Conservation (phyloP, 2,797 vertebrate genomes). For the Australoheros facetus region DNA sequence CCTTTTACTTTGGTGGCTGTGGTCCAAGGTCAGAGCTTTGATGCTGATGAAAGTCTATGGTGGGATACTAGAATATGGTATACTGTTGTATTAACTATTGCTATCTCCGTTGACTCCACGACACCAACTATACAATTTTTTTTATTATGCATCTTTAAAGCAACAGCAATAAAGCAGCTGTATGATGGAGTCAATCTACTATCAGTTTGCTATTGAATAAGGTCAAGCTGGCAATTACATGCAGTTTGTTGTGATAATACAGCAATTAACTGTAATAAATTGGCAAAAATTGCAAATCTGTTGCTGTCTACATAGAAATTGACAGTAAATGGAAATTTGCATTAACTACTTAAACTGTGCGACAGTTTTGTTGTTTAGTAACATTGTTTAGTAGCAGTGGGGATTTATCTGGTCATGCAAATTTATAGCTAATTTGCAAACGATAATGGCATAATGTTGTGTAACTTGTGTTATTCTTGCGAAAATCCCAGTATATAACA, state of each 20-base stretch:
- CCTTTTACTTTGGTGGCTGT: constrained; percentile 47
- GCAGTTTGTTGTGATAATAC: background rate
- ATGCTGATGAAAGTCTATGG: constrained; percentile 39
- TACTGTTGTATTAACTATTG: background rate
- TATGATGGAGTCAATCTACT: background rate
- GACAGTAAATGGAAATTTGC: too few species aligned
- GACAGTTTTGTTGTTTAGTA: background rate
- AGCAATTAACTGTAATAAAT: background rate
- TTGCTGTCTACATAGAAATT: background rate
- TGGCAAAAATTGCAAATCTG: background rate
- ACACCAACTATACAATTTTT: background rate
- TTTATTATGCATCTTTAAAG: background rate
- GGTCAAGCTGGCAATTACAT: background rate
- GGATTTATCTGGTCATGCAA: too few species aligned
- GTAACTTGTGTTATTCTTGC: too few species aligned
- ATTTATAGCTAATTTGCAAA: too few species aligned
- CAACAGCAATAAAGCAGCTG: background rate
- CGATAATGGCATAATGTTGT: too few species aligned
- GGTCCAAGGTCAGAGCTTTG: constrained; percentile 64
- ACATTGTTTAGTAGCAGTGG: too few species aligned
- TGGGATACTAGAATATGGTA: constrained; percentile 16
- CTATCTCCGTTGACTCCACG: background rate
- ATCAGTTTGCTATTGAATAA: background rate
- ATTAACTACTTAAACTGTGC: background rate
- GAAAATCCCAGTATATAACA: too few species aligned